These are phyloP conservation scores for Physella acuta DNA, from an alignment of 1,140 invertebrate genomes.

Conservation along the genomic window DNA sequence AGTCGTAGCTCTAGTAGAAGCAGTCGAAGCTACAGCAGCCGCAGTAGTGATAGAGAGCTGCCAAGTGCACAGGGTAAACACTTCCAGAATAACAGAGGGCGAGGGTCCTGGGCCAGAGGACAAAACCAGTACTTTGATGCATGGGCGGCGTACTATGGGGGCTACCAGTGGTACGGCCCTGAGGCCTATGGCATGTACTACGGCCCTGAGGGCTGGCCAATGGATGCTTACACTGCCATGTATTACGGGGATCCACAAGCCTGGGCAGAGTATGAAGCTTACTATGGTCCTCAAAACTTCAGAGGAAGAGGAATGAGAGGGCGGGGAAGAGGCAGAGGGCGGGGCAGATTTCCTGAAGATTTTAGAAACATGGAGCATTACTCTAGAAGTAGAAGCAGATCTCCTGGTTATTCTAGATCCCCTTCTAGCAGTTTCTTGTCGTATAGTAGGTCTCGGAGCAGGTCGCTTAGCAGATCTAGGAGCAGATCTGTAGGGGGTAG, in stretches of 20 bases:
- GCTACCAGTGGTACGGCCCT: conserved; percentile 16
- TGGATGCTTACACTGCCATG: conserved; percentile 16
- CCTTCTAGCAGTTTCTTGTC: neutral
- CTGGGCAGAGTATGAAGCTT: conserved; percentile 16
- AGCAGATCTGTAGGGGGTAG: neutral
- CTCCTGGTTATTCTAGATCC: neutral
- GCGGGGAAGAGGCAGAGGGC: conserved; percentile 8
- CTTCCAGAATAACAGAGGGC: neutral
- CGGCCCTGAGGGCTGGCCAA: conserved; percentile 20
- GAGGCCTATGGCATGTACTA: conserved; percentile 15
- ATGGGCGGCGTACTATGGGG: conserved; percentile 14
- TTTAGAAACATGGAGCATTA: neutral
- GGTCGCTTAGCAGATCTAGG: neutral
- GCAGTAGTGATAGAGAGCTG: neutral
- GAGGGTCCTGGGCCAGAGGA: neutral
- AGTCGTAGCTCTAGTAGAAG: conserved; percentile 5
- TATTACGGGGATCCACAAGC: conserved; percentile 18
- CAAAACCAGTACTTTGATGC: conserved; percentile 10
- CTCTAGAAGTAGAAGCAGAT: neutral
- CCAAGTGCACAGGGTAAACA: neutral
- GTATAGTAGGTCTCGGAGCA: neutral
- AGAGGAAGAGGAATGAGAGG: conserved; percentile 14
- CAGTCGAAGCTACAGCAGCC: neutral
- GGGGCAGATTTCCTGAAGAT: neutral
- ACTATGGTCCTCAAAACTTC: conserved; percentile 5